phyloP scores from a whole-genome alignment of 2,888 invertebrate species.

The Synergus japonicus region DNA sequence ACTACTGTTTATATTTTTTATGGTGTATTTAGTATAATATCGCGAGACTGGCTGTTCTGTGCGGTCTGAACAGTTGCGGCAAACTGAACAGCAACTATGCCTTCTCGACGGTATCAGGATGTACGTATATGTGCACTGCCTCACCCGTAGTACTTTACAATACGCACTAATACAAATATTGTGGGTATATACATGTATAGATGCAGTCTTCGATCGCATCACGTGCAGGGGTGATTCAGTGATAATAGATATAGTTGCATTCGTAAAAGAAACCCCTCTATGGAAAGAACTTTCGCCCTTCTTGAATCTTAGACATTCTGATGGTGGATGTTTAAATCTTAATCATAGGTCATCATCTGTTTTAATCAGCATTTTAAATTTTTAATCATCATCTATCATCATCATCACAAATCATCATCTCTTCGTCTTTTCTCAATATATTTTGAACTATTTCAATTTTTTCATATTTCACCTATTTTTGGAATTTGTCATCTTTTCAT shows the following conservation, averaged over 20 bases:
- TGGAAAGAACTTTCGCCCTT: background rate
- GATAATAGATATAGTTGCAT: background rate
- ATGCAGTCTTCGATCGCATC: background rate
- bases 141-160: background rate
- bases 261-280: background rate
- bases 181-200: background rate
- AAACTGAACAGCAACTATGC: conserved; percentile 20
- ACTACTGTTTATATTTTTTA: background rate
- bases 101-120: conserved; percentile 18
- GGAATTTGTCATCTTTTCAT: too few species aligned
- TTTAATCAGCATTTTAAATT: too few species aligned
- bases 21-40: background rate
- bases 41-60: conserved; percentile 25
- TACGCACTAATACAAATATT: background rate
- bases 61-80: conserved; percentile 37
- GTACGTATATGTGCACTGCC: background rate
- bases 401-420: too few species aligned
- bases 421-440: too few species aligned
- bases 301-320: background rate
- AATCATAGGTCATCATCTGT: background rate
- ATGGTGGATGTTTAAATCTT: background rate
- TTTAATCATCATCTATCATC: too few species aligned
- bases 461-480: too few species aligned
- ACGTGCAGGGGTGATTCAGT: conserved; percentile 14
- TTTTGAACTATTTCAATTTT: too few species aligned